These are phyloP conservation scores for Labroides dimidiatus DNA, from an alignment of 2,797 vertebrate genomes.

Conservation along the genomic window DNA sequence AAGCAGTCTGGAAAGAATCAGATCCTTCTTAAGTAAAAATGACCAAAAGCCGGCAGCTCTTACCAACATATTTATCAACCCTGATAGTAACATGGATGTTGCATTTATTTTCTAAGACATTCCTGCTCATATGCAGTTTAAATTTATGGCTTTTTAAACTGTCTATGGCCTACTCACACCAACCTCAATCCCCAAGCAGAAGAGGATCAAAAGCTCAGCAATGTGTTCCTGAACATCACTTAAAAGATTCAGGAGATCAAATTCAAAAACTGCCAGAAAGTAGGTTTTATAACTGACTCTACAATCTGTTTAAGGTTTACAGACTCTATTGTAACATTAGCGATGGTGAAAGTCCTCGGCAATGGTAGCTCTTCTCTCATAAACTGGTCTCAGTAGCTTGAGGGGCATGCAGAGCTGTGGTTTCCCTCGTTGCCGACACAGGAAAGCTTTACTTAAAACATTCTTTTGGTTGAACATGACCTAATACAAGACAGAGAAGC, in stretches of 20 bases:
- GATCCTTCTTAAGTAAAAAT: neutral
- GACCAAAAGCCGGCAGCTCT: neutral
- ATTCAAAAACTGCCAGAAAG: neutral
- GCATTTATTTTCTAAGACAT: conserved; percentile 14
- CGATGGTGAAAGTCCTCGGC: neutral
- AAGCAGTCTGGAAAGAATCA: neutral
- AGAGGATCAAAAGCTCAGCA: conserved; percentile 1
- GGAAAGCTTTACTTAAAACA: conserved; percentile 48
- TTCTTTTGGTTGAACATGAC: conserved; percentile 44
- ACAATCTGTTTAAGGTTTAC: conserved; percentile 8
- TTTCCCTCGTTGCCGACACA: conserved; percentile 35
- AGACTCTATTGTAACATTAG: conserved; percentile 13
- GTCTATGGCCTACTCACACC: conserved; percentile 1
- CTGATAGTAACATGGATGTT: too few species aligned
- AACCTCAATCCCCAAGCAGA: neutral
- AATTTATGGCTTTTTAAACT: conserved; percentile 4
- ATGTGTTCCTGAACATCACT: conserved; percentile 2
- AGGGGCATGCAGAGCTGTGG: conserved; percentile 34
- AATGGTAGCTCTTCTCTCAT: conserved; percentile 25
- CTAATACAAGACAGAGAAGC: conserved; percentile 31
- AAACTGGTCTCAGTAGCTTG: conserved; percentile 28
- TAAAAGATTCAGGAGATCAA: conserved; percentile 1
- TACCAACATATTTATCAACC: too few species aligned
- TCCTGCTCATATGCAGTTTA: neutral
- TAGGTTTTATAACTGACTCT: conserved; percentile 14